A percentile compares a stretch with the other conserved stretches of the same genome.
Evolutionary conservation across 2,888 invertebrate genomes (phyloP).

Genomic region (Sinohyriopsis cumingii): DNA sequence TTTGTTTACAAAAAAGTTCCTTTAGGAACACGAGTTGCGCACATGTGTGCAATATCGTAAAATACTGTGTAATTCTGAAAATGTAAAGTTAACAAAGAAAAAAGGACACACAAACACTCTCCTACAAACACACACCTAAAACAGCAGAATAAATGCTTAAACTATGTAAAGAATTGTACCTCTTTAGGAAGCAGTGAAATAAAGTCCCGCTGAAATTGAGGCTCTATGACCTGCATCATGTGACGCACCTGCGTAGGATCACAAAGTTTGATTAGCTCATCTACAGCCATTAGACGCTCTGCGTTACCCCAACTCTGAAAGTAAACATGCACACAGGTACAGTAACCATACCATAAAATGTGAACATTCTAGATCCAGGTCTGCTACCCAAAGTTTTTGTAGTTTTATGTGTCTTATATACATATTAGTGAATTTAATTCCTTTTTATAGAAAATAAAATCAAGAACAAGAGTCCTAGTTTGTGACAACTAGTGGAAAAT

Average conservation of each 20-base stretch:
- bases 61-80: too few species aligned
- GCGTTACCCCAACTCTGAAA: slow-evolving; percentile 87
- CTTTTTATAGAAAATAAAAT: too few species aligned
- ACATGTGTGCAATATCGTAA: too few species aligned
- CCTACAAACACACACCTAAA: too few species aligned
- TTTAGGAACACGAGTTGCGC: too few species aligned
- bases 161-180: slow-evolving; percentile 66
- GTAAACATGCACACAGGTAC: neutral
- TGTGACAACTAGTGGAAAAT: too few species aligned
- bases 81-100: too few species aligned
- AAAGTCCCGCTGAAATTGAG: slow-evolving; percentile 97
- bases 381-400: neutral
- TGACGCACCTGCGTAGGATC: slow-evolving; percentile 95
- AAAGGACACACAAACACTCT: too few species aligned
- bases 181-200: slow-evolving; percentile 96
- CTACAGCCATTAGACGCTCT: slow-evolving; percentile 90
- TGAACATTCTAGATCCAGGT: neutral
- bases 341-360: neutral
- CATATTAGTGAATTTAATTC: too few species aligned
- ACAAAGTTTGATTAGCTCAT: slow-evolving; percentile 90
- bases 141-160: too few species aligned
- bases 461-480: too few species aligned
- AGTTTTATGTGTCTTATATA: neutral
- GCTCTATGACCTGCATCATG: slow-evolving; percentile 98
- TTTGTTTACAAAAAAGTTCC: too few species aligned